Evolutionary conservation across 2,797 vertebrate genomes (phyloP), one percentile per base, ranked within the genome.

Genomic region (Pseudomugil tenellus): DNA sequence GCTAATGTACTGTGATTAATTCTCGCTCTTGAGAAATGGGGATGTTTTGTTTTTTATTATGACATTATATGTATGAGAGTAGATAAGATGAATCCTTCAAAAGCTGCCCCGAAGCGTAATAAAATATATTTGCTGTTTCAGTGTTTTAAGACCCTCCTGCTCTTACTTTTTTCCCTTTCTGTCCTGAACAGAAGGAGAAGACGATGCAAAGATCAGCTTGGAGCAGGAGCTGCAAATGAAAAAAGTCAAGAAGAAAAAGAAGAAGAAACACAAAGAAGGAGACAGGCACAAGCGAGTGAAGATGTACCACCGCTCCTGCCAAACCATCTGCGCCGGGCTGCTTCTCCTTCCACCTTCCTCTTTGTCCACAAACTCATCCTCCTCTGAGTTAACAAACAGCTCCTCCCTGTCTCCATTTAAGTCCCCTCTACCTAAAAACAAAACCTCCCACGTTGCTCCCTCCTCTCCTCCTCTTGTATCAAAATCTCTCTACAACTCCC

Each of bases 191-290:
- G 97, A 93, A 89, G 95, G 95, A 65, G 95, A 95, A 85, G 96
- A 96, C 85, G 97, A 96, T 84, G 90, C 92, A 79, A 96, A 97
- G 93, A 91, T 92, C 65, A 95, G 93, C 88, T 76, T 88, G 0
- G 96, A 97, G 32, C 32, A 32, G 84, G 97, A 98, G 81, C 92
- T 98, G 80, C 96, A 96, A 91, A 95, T 97, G 83, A 98, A 96
- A 93, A 99, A 98, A 85, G 96, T 96, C 26, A 99, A 99, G 94
- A 99, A 99, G 94, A 99, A 99, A 96, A 99, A 99, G 96, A 99
- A 99, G 94, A 99, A 99, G 96, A 99, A 99, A 95, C 97, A 99
- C 82, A 97, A 96, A 96, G 97, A 99, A 68, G 96, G 95, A 3
- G 98, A 98, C 90, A 97, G 96, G 90, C 93, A 96, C 69, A 98